A percentile compares a stretch with the other conserved stretches of the same genome.
Conservation (phyloP, 2,797 vertebrate genomes). For the Pygocentrus nattereri region DNA sequence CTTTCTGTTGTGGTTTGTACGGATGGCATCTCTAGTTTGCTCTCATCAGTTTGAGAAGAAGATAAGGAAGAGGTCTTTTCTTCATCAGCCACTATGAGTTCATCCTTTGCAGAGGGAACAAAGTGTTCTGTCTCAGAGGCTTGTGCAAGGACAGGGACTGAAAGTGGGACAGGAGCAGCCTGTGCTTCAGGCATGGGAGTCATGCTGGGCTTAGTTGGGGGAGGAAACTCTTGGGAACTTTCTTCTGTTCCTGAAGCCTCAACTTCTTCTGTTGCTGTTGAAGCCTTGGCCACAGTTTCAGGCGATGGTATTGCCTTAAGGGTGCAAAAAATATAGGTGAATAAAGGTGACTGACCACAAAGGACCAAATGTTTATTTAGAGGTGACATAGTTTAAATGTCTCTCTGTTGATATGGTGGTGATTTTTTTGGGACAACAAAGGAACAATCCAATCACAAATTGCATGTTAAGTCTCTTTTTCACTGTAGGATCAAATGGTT, state of each 20-base stretch:
- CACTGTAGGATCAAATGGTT: too few species aligned
- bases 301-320: neutral
- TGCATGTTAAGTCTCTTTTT: too few species aligned
- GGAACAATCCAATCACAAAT: too few species aligned
- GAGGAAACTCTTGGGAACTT: slow-evolving; percentile 4
- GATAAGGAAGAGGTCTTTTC: neutral
- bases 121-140: slow-evolving; percentile 18
- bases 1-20: neutral
- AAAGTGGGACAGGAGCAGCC: neutral
- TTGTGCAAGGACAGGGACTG: neutral
- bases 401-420: too few species aligned
- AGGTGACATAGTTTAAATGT: too few species aligned
- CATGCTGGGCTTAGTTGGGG: neutral
- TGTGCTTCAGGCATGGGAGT: neutral
- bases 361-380: neutral
- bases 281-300: neutral
- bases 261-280: neutral
- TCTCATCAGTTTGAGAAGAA: neutral
- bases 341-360: neutral
- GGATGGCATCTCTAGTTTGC: neutral
- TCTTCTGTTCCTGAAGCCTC: neutral
- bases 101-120: neutral
- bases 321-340: neutral
- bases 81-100: neutral
- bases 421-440: too few species aligned